Base-by-base conservation (phyloP, 2,797 vertebrate species). In the Danio albolineatus region DNA sequence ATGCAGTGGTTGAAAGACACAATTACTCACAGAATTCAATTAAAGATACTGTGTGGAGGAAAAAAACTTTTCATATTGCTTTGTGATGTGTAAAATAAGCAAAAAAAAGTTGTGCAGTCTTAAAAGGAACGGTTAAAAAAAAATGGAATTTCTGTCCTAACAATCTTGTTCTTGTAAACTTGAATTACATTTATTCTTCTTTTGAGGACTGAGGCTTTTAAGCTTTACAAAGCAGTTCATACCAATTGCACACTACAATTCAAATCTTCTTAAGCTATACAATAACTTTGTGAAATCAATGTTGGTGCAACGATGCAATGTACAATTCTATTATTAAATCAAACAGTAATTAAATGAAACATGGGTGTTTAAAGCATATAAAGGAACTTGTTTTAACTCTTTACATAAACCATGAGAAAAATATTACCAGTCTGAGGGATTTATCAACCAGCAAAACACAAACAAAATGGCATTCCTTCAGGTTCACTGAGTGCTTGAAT, bases 21-120 rank as follows among this genome's bases (percentile, higher is more conserved):
- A 90, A 91, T 90, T 81, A 84, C 88, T 89, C 89, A 85, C 84
- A 90, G 86, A 91, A 90, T 88, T 56, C 36, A 16, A 61, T 75
- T 79, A 53, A 80, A 76, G 13, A 73, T 44, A 6, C 21, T 54
- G 17, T 76, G 66, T 38, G 17, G 44, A 14, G 51, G n/a, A 46
- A 17, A 57, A 44, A 5, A 59, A 57, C 2, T 10, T 49, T 16
- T 39, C 17, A 78, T 12, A n/a, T 21, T 53, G 36, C 8, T 61
- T 43, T 62, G 36, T 39, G 9, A 65, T 54, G 17, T 54, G 39
- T 76, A 54, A 46, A 57, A 36, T 12, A 9, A 38, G 7, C 51
- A 53, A 53, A 28, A n/a, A n/a, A 66, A 44, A 13, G 14, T 4
- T 5, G 10, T 7, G 5, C 17, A 7, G 56, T 51, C 46, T 65